Evolutionary conservation across 2,888 invertebrate species (phyloP).

Genomic region (Drosophila mayaguana): DNA sequence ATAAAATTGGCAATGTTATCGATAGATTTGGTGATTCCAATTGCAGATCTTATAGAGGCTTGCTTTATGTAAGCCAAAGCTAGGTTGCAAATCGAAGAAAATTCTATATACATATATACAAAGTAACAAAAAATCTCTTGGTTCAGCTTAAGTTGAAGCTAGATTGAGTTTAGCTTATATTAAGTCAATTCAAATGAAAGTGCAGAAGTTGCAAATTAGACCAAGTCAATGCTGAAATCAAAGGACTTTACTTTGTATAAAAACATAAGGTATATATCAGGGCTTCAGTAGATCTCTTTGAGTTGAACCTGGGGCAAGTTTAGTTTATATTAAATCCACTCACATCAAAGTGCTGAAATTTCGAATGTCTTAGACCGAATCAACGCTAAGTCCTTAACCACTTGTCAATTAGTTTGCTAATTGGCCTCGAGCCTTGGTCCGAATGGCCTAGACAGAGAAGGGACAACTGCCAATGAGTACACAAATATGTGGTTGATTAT

Average conservation of each 20-base stretch:
- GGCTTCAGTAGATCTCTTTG: neutral
- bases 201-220: no score
- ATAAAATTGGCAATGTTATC: constrained; percentile 5
- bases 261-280: no score
- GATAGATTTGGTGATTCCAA: neutral
- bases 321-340: neutral
- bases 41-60: neutral
- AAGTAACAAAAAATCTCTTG: no score
- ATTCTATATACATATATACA: no score
- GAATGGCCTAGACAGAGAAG: neutral
- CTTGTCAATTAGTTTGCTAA: neutral
- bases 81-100: no score
- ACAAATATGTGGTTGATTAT: constrained; percentile 12
- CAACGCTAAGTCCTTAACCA: neutral
- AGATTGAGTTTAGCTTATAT: no score
- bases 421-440: neutral
- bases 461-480: neutral
- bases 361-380: neutral
- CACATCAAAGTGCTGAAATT: neutral
- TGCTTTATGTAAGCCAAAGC: neutral
- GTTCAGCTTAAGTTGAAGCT: no score
- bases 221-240: no score
- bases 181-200: no score
- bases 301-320: neutral
- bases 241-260: no score